Evolutionary conservation across 2,888 invertebrate species (phyloP), one percentile per base, ranked within the genome.

Genomic region (Cantharis rufa): DNA sequence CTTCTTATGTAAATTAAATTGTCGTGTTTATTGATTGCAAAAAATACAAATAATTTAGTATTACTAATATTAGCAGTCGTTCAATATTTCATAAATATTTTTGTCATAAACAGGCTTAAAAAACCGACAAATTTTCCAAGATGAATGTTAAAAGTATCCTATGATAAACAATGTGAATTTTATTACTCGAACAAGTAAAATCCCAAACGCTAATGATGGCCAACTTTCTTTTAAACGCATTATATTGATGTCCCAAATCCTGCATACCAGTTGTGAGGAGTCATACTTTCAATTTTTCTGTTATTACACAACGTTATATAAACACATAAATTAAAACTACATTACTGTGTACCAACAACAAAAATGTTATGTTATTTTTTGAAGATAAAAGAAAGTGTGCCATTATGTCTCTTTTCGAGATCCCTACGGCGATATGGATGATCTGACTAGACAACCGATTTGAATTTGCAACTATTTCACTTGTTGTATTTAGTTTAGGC

Each of bases 221-320:
- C 27, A 62, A 71, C 71, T 71, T 71, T 71, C 71, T 64, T 64
- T 16, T 71, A 16, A 13, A 21, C 21, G 16, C 28, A n/a, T 16
- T 16, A 48, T 16, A 16, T 13, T 32, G 28, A 32, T 71, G 71
- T 16, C 15, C 64, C 64, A 71, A 27, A 71, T 71, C 63, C 18
- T 32, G 4, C 64, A 64, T 64, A n/a, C 64, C 13, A 64, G 64
- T 71, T 71, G 32, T 64, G 24, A n/a, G 15, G 28, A 32, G 7
- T 64, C 32, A 71, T 64, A 64, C 71, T 71, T 71, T 71, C 71
- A 64, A 32, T 71, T 18, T 32, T 71, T 63, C 21, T 21, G 15
- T 64, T 64, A 63, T 69, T 69, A 32, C 69, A 32, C 16, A 69
- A 69, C 15, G 32, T 48, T 48, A 48, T n/a, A 48, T 48, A 48